Base-by-base conservation (phyloP, 2,888 invertebrate species). In the Perizoma affinitatum region DNA sequence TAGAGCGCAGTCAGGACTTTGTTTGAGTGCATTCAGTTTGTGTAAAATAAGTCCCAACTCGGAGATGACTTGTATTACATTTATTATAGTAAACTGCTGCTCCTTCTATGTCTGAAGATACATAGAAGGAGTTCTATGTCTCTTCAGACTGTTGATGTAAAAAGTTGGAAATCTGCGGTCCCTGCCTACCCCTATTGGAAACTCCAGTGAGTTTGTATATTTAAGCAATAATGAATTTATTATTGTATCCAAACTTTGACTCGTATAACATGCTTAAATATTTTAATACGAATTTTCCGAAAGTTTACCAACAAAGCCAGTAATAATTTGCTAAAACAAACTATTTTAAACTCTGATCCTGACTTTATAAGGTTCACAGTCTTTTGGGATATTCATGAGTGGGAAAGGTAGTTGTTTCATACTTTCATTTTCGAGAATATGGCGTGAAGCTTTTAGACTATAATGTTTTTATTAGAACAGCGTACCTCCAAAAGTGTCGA, bases 381-480 rank as follows among this genome's bases (percentile, higher is more conserved):
- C 44, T 11, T 44, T 22, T 44, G 44, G 0, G 5, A 40, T 40
- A 0, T 40, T 9, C 40, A 40, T 40, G 40, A 42, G 10, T 42
- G 7, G 3, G 10, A 44, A 10, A 22, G 22, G 38, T 38, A 10
- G 5, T 10, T 5, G 10, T 5, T 10, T 44, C 9, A 36, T 51
- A 47, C 48, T 61, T 61, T 61, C 52, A 44, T 56, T 61, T 56
- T 53, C 44, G 48, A 34, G 57, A 11, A 61, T 68, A 64, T 58
- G 68, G 59, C 60, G 46, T 38, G 42, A 66, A 62, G 71, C 71
- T 71, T 71, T 71, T 69, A 71, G 67, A 22, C 54, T 48, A 56
- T 65, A 69, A 71, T 69, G 67, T 65, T 71, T 69, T 68, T 68
- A 71, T 66, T 66, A 63, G 65, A 51, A 50, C 61, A 50, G 50